These are phyloP conservation scores for Rissa tridactyla DNA, from an alignment of 2,113 vertebrate genomes.

Conservation along the genomic window DNA sequence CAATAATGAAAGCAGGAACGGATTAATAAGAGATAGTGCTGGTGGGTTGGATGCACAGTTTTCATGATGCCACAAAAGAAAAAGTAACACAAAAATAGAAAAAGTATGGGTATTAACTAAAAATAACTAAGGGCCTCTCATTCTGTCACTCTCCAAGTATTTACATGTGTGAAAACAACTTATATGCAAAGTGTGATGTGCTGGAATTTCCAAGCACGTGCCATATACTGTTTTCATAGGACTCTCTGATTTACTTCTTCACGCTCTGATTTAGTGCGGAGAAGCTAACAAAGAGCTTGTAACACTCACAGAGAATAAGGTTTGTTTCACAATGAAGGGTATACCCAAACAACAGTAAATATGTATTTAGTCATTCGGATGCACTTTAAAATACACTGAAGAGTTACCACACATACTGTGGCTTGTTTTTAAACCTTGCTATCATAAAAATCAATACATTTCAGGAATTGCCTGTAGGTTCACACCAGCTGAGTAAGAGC, in stretches of 20 bases:
- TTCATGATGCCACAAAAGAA: background rate
- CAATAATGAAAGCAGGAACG: background rate
- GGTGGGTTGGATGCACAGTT: background rate
- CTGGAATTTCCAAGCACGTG: background rate
- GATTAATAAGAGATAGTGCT: background rate
- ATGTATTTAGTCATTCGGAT: background rate
- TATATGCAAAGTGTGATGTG: background rate
- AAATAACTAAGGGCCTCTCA: background rate
- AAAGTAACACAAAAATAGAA: background rate
- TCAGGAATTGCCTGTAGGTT: background rate
- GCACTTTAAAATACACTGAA: background rate
- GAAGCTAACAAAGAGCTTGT: background rate
- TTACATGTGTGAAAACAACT: background rate
- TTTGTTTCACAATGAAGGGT: background rate
- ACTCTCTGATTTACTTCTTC: background rate
- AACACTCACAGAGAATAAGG: background rate
- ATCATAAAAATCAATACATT: background rate
- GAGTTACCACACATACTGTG: background rate
- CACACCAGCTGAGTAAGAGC: background rate
- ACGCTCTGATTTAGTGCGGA: background rate
- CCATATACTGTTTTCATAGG: background rate
- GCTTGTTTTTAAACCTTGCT: background rate
- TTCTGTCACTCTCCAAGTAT: background rate
- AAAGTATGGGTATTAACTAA: background rate
- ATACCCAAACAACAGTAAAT: background rate